Evolutionary conservation across 2,888 invertebrate genomes (phyloP).

Genomic region (Ichneumon xanthorius): DNA sequence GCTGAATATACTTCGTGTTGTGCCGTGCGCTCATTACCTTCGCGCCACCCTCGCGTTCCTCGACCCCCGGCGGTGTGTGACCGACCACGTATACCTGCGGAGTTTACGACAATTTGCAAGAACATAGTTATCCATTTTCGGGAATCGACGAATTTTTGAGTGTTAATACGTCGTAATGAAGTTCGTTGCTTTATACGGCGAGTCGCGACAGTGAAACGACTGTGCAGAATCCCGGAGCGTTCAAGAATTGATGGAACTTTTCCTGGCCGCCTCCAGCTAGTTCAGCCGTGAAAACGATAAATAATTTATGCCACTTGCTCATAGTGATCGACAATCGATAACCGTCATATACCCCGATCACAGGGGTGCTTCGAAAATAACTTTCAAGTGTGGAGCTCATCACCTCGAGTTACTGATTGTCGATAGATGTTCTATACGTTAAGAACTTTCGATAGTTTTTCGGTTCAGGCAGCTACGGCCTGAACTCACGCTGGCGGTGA

Average conservation of each 20-base stretch:
- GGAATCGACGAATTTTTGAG: background rate
- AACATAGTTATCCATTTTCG: conserved; percentile 16
- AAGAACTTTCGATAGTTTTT: too few relatives aligned
- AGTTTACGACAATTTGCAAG: background rate
- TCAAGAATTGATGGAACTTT: background rate
- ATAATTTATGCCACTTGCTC: background rate
- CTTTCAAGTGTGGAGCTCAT: background rate
- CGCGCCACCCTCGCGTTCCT: conserved; percentile 91
- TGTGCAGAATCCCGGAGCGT: background rate
- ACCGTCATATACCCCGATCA: background rate
- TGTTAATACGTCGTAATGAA: background rate
- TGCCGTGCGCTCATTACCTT: conserved; percentile 90
- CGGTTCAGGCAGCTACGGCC: too few relatives aligned
- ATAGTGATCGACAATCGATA: conserved; percentile 7
- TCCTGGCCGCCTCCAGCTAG: background rate
- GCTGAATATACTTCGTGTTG: conserved; percentile 91
- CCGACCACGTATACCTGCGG: conserved; percentile 95
- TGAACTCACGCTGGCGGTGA: too few relatives aligned
- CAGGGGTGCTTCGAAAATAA: background rate
- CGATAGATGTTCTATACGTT: too few relatives aligned
- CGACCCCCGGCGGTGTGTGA: conserved; percentile 95
- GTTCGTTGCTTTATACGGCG: background rate
- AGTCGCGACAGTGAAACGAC: conserved; percentile 1
- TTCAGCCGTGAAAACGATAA: background rate
- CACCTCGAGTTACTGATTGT: too few relatives aligned